A percentile compares a stretch with the other conserved stretches of the same genome.
phyloP scores from a whole-genome alignment of 2,888 invertebrate genomes.

The Drosophila lutescens region DNA sequence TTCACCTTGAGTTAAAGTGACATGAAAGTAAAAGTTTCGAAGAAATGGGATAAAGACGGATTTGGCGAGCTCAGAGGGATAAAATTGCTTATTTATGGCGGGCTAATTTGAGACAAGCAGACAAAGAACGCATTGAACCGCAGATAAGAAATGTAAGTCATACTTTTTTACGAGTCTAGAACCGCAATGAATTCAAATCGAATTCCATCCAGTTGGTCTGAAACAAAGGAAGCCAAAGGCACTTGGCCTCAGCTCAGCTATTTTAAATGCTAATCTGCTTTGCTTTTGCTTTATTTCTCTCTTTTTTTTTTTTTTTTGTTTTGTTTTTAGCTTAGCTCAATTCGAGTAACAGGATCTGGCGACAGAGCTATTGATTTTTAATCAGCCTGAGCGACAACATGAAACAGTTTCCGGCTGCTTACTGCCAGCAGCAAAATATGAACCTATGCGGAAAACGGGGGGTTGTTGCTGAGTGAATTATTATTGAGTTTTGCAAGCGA shows the following conservation, averaged over 20 bases:
- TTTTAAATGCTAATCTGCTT: conserved; percentile 71
- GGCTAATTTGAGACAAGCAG: conserved; percentile 34
- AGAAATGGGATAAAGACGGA: conserved; percentile 22
- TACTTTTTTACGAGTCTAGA: conserved; percentile 11
- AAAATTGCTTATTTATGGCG: conserved; percentile 25
- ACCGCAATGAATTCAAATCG: conserved; percentile 48
- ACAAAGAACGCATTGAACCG: conserved; percentile 48
- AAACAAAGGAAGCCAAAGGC: conserved; percentile 18
- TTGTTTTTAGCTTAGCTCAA: conserved; percentile 15
- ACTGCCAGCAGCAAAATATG: conserved; percentile 41
- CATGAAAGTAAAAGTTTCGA: conserved; percentile 69
- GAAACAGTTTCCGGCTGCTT: conserved; percentile 76
- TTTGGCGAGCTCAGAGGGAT: conserved; percentile 7
- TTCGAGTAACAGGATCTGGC: conserved; percentile 52
- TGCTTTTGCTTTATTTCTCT: background rate
- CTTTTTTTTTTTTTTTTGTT: conserved; percentile 3
- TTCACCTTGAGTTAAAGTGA: conserved; percentile 27
- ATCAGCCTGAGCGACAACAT: conserved; percentile 70
- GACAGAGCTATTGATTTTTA: conserved; percentile 72
- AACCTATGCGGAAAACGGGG: conserved; percentile 17
- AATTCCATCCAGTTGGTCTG: conserved; percentile 42
- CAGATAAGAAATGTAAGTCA: conserved; percentile 44
- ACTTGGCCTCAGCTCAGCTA: conserved; percentile 51
- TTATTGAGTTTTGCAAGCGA: conserved; percentile 81
- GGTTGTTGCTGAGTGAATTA: conserved; percentile 55